Base-by-base conservation (phyloP, 2,888 invertebrate species). In the Polyommatus icarus region DNA sequence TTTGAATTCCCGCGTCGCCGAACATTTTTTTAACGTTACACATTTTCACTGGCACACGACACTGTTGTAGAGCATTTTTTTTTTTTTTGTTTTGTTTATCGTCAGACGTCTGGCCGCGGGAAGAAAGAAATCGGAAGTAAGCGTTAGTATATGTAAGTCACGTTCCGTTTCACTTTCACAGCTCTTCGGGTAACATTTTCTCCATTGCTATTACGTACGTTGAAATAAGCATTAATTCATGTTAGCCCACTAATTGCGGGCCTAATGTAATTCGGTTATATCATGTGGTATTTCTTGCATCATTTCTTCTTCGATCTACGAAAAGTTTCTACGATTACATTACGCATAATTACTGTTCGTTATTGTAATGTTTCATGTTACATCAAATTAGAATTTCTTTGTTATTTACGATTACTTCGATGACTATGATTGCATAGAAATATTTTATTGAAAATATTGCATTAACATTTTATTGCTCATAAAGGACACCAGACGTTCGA, bases 91-190 rank as follows among this genome's bases (percentile, higher is more conserved):
- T 77, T 81, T 84, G 83, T 83, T 83, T 82, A 81, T 83, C 78
- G 67, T 77, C 79, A 85, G 82, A 90, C 92, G 92, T 90, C 90
- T 85, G 82, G 76, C 79, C 90, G 89, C 90, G 87, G 84, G 86
- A 87, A 86, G 86, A 83, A 80, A 80, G 83, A 83, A 86, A 88
- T 91, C 90, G 92, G 92, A 93, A 92, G 92, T 92, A 90, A 88
- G 83, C 83, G 85, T 83, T 82, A 67, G 67, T 67, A 83, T 78
- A 80, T 82, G 84, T 83, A 82, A 82, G 81, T 83, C 81, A 82
- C 86, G 87, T 86, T 85, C 84, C 89, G 90, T 92, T 92, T 93
- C 92, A 92, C 93, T 93, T 92, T 93, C 87, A 84, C 57, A 77
- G 77, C 59, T 77, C 72, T 84, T 84, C 81, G 79, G 79, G 78